Evolutionary conservation across 2,888 invertebrate species (phyloP).

Genomic region (Rhogogaster chlorosoma): DNA sequence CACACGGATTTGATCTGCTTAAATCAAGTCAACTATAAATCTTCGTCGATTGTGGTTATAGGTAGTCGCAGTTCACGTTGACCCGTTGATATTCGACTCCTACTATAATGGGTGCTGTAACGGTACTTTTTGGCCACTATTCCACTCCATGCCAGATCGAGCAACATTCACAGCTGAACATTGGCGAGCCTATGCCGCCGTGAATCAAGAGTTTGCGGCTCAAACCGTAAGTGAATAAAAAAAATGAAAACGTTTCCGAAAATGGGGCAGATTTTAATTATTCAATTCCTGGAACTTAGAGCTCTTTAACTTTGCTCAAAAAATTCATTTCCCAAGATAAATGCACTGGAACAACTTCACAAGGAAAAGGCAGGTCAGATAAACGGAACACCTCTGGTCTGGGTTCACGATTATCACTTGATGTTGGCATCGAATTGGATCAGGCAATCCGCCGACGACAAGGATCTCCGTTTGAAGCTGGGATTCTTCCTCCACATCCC

Average conservation of each 20-base stretch:
- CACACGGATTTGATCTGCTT: neutral
- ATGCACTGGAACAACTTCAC: conserved; percentile 70
- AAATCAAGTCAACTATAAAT: conserved; percentile 6
- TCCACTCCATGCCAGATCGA: conserved; percentile 95
- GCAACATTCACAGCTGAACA: conserved; percentile 91
- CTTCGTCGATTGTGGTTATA: conserved; percentile 71
- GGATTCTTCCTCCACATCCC: conserved; percentile 98
- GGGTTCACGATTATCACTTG: conserved; percentile 97
- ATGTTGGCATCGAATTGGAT: conserved; percentile 96
- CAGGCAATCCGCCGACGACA: conserved; percentile 90
- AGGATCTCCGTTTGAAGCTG: conserved; percentile 87
- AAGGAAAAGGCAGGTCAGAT: conserved; percentile 69
- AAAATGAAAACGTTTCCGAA: conserved; percentile 55
- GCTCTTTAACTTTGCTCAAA: neutral
- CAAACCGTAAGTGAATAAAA: conserved; percentile 82
- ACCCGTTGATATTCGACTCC: conserved; percentile 88
- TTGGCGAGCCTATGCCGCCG: conserved; percentile 90
- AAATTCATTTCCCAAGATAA: conserved; percentile 62
- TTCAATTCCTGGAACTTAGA: neutral
- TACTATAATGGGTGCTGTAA: conserved; percentile 97
- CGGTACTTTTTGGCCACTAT: conserved; percentile 95
- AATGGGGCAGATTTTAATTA: neutral
- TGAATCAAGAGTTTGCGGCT: conserved; percentile 91
- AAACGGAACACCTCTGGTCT: conserved; percentile 87
- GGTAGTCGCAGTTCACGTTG: conserved; percentile 90